Conservation (phyloP, 2,113 vertebrate species). For the Rhizomys pruinosus region DNA sequence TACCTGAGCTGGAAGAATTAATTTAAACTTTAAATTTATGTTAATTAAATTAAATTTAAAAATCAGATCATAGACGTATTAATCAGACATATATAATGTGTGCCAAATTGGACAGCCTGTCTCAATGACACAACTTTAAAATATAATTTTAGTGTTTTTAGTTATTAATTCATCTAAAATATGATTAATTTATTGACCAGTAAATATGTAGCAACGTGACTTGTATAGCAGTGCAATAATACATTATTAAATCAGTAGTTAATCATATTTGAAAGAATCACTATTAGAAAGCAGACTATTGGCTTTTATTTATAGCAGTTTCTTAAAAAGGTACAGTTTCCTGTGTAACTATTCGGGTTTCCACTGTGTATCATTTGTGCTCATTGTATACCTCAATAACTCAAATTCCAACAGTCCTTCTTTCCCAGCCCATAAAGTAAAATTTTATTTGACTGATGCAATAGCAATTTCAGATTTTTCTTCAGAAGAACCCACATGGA, state of each 20-base stretch:
- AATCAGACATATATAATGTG: not conserved
- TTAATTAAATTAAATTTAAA: conserved; percentile 19
- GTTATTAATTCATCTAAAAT: too few species aligned
- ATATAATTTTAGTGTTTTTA: not conserved
- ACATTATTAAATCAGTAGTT: not conserved
- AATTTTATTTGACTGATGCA: not conserved
- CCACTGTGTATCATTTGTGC: not conserved
- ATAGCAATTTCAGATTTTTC: not conserved
- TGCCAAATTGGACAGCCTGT: not conserved
- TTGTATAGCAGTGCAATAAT: not conserved
- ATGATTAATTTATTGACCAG: not conserved
- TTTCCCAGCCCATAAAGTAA: too few species aligned
- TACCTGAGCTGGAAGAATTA: not conserved
- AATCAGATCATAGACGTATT: not conserved
- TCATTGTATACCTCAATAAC: too few species aligned
- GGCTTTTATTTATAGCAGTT: not conserved
- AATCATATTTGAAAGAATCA: not conserved
- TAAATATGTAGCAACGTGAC: too few species aligned
- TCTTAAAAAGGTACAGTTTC: not conserved
- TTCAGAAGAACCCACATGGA: not conserved
- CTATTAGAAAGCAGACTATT: not conserved
- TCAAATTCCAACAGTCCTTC: too few species aligned
- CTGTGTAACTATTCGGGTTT: not conserved
- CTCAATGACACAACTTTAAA: not conserved
- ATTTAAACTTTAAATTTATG: conserved; percentile 10